Conservation (phyloP, 2,113 vertebrate species). For the Carassius gibelio region DNA sequence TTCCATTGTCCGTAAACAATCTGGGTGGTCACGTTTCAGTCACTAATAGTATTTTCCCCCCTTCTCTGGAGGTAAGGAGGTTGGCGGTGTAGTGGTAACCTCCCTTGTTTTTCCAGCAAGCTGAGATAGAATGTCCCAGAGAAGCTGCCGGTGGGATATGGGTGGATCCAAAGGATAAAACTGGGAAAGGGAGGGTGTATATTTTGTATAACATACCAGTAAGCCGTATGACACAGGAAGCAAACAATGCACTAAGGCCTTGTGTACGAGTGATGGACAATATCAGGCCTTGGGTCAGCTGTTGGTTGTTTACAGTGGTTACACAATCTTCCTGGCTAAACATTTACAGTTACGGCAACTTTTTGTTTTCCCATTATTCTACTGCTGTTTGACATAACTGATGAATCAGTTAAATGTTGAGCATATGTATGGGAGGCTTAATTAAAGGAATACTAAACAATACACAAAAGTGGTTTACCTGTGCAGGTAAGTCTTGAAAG, state of each 20-base stretch:
- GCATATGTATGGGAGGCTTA: neutral
- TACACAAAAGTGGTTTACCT: neutral
- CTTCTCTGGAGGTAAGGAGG: slow-evolving; percentile 33
- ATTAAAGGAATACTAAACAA: neutral
- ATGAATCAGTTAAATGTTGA: neutral
- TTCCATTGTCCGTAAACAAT: slow-evolving; percentile 24
- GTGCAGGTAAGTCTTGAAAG: neutral
- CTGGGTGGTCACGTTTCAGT: neutral
- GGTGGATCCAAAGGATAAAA: slow-evolving; percentile 37
- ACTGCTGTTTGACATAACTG: neutral
- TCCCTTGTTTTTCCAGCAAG: slow-evolving; percentile 42
- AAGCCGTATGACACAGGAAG: slow-evolving; percentile 4
- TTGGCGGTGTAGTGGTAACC: slow-evolving; percentile 21
- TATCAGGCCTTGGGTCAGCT: neutral
- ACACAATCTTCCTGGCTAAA: slow-evolving; percentile 2
- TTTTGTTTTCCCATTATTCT: neutral
- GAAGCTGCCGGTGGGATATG: slow-evolving; percentile 40
- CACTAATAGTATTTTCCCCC: neutral
- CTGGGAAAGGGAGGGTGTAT: slow-evolving; percentile 10
- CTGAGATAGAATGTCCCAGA: slow-evolving; percentile 29
- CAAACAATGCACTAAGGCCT: slow-evolving; percentile 26
- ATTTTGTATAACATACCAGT: slow-evolving; percentile 31
- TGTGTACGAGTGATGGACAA: slow-evolving; percentile 1
- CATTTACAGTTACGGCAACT: neutral
- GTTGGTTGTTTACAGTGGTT: neutral